Percentiles rank a stretch among this genome's conserved stretches.
Evolutionary conservation across 2,113 vertebrate species (phyloP).

Genomic region (Dasyurus viverrinus): DNA sequence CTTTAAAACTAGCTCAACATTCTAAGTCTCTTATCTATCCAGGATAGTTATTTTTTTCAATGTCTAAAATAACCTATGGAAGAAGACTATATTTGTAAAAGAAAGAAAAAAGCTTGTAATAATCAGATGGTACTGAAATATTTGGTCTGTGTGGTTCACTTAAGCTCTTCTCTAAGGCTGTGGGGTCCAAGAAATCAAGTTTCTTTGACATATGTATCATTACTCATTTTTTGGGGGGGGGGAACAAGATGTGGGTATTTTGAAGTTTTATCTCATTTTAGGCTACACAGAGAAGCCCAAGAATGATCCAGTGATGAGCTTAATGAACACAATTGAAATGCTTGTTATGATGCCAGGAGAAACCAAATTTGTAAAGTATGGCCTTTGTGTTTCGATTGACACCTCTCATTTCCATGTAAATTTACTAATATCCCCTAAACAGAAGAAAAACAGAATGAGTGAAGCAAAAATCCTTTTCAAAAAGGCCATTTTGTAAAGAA

Average conservation of each 20-base stretch:
- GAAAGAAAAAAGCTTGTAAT: background rate
- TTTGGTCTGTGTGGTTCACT: background rate
- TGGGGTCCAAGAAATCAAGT: background rate
- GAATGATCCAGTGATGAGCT: constrained; percentile 37
- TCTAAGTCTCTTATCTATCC: constrained; percentile 9
- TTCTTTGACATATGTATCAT: constrained; percentile 10
- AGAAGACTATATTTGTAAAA: background rate
- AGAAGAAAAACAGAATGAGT: constrained; percentile 19
- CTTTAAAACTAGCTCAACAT: background rate
- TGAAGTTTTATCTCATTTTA: constrained; percentile 37
- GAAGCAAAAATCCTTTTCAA: constrained; percentile 51
- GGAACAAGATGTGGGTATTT: constrained; percentile 6
- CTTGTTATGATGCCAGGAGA: constrained; percentile 36
- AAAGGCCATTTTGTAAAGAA: constrained; percentile 55
- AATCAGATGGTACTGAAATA: background rate
- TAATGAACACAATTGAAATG: constrained; percentile 32
- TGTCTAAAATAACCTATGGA: background rate
- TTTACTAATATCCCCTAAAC: constrained; percentile 3
- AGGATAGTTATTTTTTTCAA: constrained; percentile 17
- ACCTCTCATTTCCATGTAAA: constrained; percentile 58
- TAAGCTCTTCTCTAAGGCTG: background rate
- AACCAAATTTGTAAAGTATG: constrained; percentile 44
- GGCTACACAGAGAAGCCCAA: background rate
- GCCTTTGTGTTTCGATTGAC: constrained; percentile 1
- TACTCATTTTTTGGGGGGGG: constrained; percentile 1